Evolutionary conservation across 2,113 vertebrate genomes (phyloP).

Genomic region (Diglossa brunneiventris): DNA sequence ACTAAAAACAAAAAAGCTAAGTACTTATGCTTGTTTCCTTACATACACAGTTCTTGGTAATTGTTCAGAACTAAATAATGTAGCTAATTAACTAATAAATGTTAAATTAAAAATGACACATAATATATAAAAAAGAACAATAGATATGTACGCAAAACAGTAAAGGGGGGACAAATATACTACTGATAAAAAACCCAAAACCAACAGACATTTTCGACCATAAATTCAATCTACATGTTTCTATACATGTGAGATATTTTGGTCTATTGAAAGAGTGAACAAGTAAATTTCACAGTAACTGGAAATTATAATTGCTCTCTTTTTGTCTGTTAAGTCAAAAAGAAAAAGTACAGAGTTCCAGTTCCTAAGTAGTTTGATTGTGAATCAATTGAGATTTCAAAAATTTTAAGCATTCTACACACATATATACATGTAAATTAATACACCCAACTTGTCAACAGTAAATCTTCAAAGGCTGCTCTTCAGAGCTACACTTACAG

Average conservation of each 20-base stretch:
- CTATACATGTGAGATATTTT: background rate
- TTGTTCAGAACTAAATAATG: background rate
- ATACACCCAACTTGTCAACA: constrained; percentile 52
- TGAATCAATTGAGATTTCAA: constrained; percentile 47
- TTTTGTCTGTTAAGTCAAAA: background rate
- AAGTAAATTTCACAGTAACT: background rate
- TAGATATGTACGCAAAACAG: background rate
- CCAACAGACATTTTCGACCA: background rate
- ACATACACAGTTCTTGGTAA: background rate
- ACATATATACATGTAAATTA: constrained; percentile 49
- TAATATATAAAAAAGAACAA: background rate
- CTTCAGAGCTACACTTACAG: constrained; percentile 24
- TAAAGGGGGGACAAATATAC: background rate
- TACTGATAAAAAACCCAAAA: background rate
- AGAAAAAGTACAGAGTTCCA: background rate
- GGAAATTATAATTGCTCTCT: background rate
- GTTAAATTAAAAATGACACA: background rate
- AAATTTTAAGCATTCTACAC: constrained; percentile 50
- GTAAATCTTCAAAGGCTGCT: constrained; percentile 47
- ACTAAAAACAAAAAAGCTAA: background rate
- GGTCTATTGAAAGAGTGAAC: background rate
- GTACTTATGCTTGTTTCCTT: background rate
- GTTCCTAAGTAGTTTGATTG: background rate
- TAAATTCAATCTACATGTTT: background rate
- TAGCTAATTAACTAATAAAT: background rate